Conservation (phyloP, 23 tunicate species). For the Pegea sp. region DNA sequence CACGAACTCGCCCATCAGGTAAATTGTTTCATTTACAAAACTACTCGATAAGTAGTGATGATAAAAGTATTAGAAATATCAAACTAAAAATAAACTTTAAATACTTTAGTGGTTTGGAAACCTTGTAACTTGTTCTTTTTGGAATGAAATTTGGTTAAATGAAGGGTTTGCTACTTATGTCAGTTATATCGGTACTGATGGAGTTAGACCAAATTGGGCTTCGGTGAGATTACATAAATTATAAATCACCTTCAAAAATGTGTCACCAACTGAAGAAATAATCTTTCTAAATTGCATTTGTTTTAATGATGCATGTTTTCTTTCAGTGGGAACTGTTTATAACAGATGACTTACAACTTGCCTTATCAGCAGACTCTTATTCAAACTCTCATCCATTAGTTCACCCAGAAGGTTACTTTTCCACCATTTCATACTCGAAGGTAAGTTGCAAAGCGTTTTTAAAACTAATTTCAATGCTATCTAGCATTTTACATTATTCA, state of each 20-base stretch:
- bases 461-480: too few relatives aligned
- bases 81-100: neutral
- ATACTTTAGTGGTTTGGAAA: constrained; percentile 76
- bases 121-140: constrained; percentile 53
- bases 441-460: constrained; percentile 2
- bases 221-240: constrained; percentile 22
- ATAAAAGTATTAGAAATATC: neutral
- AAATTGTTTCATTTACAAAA: neutral
- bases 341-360: constrained; percentile 43
- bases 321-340: constrained; percentile 28
- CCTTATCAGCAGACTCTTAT: constrained; percentile 17
- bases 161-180: constrained; percentile 81
- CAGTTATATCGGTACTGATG: constrained; percentile 34
- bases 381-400: constrained; percentile 49
- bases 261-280: neutral
- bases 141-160: constrained; percentile 75
- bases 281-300: neutral
- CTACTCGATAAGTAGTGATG: neutral
- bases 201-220: constrained; percentile 36
- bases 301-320: neutral
- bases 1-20: constrained; percentile 92
- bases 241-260: too few relatives aligned
- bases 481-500: neutral
- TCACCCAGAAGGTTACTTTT: constrained; percentile 42
- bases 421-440: constrained; percentile 43